phyloP scores from a whole-genome alignment of 2,113 vertebrate genomes.

The Oxyura jamaicensis region DNA sequence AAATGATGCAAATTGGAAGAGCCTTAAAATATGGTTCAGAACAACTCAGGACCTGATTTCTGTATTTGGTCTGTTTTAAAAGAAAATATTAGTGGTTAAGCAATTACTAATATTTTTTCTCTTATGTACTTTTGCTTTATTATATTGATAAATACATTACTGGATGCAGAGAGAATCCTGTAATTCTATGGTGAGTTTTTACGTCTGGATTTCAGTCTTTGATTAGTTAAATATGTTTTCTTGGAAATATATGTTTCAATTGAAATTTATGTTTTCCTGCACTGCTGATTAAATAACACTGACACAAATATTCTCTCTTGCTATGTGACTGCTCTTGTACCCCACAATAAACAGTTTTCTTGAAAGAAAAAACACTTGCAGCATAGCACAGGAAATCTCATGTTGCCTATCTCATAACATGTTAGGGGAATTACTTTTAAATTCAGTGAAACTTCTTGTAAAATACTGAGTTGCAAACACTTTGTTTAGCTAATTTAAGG shows the following conservation, averaged over 20 bases:
- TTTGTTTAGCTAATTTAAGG: not conserved
- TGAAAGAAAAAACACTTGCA: not conserved
- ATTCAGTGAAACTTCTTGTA: not conserved
- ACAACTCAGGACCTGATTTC: not conserved
- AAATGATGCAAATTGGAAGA: not conserved
- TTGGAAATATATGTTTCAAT: not conserved
- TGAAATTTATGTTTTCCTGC: not conserved
- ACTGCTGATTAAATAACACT: not conserved
- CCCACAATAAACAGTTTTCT: not conserved
- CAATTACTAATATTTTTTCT: not conserved
- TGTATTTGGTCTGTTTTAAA: not conserved
- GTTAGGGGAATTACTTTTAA: not conserved
- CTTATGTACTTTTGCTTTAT: not conserved
- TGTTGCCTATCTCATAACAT: not conserved
- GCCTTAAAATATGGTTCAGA: not conserved
- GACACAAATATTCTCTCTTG: not conserved
- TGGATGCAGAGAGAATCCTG: not conserved
- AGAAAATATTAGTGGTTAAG: not conserved
- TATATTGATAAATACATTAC: not conserved
- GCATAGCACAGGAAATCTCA: not conserved
- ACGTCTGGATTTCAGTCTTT: not conserved
- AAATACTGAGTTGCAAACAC: not conserved
- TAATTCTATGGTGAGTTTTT: not conserved
- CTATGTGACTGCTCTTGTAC: not conserved
- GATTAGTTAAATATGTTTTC: not conserved